phyloP scores from a whole-genome alignment of 2,888 invertebrate species.

The Cremastobaeus sp. region DNA sequence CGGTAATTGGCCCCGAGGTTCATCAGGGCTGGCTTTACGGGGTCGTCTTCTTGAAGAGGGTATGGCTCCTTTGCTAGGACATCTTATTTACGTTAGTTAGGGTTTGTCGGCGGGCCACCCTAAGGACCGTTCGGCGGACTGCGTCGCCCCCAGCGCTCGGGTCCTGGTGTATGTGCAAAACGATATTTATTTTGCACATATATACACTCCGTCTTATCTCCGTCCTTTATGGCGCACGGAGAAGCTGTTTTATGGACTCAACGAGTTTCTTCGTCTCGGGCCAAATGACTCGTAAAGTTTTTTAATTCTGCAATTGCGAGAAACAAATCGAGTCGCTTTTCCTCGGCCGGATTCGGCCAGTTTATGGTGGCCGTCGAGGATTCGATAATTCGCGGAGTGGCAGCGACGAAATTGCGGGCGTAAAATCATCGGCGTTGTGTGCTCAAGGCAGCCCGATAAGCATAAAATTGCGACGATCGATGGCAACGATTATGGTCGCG shows the following conservation, averaged over 20 bases:
- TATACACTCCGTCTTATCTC: conserved; percentile 44
- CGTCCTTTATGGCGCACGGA: conserved; percentile 17
- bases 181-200: conserved; percentile 54
- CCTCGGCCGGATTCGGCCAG: too few species aligned
- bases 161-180: too few species aligned
- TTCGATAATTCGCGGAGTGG: too few species aligned
- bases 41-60: conserved; percentile 54
- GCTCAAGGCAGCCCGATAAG: conserved; percentile 27
- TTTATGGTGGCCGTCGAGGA: too few species aligned
- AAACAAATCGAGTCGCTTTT: too few species aligned
- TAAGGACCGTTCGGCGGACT: conserved; percentile 63
- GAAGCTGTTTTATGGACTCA: conserved; percentile 47
- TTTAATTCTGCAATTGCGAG: too few species aligned
- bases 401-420: too few species aligned
- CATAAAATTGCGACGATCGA: conserved; percentile 33
- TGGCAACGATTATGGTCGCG: conserved; percentile 45
- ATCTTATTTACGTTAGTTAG: conserved; percentile 79
- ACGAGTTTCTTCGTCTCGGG: conserved; percentile 48
- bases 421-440: conserved; percentile 11
- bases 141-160: background rate
- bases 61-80: conserved; percentile 67
- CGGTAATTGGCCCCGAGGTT: conserved; percentile 67
- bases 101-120: conserved; percentile 77
- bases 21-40: conserved; percentile 65
- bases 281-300: conserved; percentile 23